phyloP scores from a whole-genome alignment of 2,797 vertebrate species.

The Varecia variegata region DNA sequence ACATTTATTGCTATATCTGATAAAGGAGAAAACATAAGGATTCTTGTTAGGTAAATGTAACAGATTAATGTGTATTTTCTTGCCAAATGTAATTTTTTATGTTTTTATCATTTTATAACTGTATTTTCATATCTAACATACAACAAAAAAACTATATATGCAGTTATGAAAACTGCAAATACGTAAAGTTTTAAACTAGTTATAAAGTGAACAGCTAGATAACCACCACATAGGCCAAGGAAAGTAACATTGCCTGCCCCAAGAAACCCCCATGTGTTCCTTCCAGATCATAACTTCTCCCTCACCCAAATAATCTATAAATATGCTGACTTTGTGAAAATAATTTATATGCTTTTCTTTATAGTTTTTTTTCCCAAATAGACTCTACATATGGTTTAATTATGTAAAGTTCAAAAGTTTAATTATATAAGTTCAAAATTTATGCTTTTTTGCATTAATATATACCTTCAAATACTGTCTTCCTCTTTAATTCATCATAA shows the following conservation, averaged over 20 bases:
- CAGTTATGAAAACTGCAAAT: not conserved
- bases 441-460: not conserved
- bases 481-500: not conserved
- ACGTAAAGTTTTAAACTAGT: not conserved
- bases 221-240: not conserved
- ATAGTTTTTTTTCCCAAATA: not conserved
- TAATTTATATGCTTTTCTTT: not conserved
- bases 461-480: conserved; percentile 10
- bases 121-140: not conserved
- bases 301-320: not conserved
- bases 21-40: not conserved
- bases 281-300: not conserved
- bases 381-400: not conserved
- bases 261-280: not conserved
- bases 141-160: not conserved
- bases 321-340: not conserved
- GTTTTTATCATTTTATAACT: not conserved
- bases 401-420: not conserved
- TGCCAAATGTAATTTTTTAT: not conserved
- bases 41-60: not conserved
- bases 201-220: not conserved
- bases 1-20: not conserved
- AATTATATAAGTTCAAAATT: not conserved
- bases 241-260: not conserved
- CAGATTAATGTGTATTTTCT: not conserved